Percentiles rank a stretch among this genome's conserved stretches.
Conservation (phyloP, 2,888 invertebrate genomes). For the Drosophila koepferae region DNA sequence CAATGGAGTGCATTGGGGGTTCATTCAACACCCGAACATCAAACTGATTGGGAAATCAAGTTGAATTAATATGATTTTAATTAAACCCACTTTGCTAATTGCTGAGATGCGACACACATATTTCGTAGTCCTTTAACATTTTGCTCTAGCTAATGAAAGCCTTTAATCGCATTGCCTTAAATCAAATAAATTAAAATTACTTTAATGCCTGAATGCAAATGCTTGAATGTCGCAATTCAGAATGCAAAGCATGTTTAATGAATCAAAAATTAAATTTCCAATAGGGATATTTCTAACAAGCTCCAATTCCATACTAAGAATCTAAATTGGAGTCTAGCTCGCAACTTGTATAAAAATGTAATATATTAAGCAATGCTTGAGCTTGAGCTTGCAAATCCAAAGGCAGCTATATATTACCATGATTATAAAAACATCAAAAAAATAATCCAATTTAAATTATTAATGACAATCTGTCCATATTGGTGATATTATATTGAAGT, state of each 20-base stretch:
- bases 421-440: too few relatives aligned
- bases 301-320: not conserved
- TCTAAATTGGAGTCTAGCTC: too few relatives aligned
- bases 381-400: not conserved
- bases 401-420: too few relatives aligned
- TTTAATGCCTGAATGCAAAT: not conserved
- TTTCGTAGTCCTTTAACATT: not conserved
- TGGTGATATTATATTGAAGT: too few relatives aligned
- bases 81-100: not conserved
- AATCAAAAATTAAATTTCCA: not conserved
- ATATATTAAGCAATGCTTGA: too few relatives aligned
- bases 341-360: too few relatives aligned
- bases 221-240: not conserved
- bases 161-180: not conserved
- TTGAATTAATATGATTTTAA: conserved; percentile 2
- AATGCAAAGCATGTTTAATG: not conserved
- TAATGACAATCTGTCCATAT: too few relatives aligned
- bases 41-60: conserved; percentile 4
- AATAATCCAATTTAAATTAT: too few relatives aligned
- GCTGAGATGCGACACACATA: not conserved
- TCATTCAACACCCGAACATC: not conserved
- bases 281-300: not conserved
- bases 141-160: not conserved
- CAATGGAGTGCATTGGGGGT: conserved; percentile 5
- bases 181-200: not conserved